Base-by-base conservation (phyloP, 2,113 vertebrate genomes). In the Halichoerus grypus region DNA sequence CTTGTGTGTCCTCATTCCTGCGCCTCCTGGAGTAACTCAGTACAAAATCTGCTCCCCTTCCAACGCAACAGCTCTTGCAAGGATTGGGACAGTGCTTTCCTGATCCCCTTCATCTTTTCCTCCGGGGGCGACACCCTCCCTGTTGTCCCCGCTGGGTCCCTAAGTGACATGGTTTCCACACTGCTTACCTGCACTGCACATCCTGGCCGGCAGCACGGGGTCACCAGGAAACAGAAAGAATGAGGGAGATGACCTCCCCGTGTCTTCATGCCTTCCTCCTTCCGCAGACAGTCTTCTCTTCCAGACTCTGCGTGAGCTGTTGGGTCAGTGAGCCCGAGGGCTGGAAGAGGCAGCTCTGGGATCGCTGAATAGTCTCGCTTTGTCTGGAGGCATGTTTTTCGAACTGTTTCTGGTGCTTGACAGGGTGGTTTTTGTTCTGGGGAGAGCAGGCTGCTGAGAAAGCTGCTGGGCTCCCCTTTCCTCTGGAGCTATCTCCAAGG, bases 361-460 rank as follows among this genome's bases (percentile, higher is more conserved):
- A 19, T 53, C 0, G 5, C 77, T 94, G 97, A 97, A 97, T 83
- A 95, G 97, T 61, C 63, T 91, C 0, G 46, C 95, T 97, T 96
- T 97, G 98, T 96, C 87, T 53, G 24, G 55, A 55, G 13, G 59
- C n/a, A 19, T 96, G 93, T 91, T 92, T 96, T 92, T 19, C 87
- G 92, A 80, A 53, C 93, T 87, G 91, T 92, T 95, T 72, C 71
- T 89, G 88, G 63, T 84, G 76, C 16, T 63, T 49, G 51, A 95
- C 91, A 90, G 92, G 91, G 87, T 95, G 33, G 31, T 71, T 98
- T 94, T 96, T 98, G 94, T 98, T 92, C 94, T 97, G 39, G 59
- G 42, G 53, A 94, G 89, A 63, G 65, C 84, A 22, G 67, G 39
- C 96, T 92, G 86, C 89, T 13, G 82, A 92, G 94, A 93, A 36